Evolutionary conservation across 1,140 invertebrate genomes (phyloP), one percentile per base, ranked within the genome.

Genomic region (Planococcus citri): DNA sequence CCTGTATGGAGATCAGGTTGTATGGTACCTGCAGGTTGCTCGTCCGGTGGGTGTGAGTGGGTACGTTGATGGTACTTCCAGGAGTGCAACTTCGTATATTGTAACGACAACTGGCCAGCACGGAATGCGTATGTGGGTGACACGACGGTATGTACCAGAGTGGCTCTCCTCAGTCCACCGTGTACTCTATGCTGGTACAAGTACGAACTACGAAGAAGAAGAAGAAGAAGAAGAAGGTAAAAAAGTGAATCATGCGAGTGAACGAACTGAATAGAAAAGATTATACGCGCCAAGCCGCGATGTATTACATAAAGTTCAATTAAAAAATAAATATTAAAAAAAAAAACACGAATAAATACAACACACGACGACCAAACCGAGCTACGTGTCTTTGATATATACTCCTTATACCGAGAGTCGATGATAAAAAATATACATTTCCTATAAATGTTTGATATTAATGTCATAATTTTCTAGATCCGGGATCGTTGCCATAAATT

Each of bases 291-390:
- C 12, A 3, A 9, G n/a, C 17, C 6, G 2, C 20, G 60, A 64
- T 64, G 60, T 64, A 64, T 64, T 64, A 64, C 60, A 25, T 64
- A 64, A 64, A 64, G 60, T 64, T 64, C 60, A 64, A 64, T 64
- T 64, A 17, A 27, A 64, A 64, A 64, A 25, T 25, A 27, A 64
- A 27, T n/a, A n/a, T n/a, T n/a, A n/a, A n/a, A n/a, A n/a, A n/a
- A n/a, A n/a, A n/a, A n/a, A n/a, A n/a, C n/a, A n/a, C n/a, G n/a
- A n/a, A n/a, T n/a, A n/a, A n/a, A n/a, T n/a, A n/a, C n/a, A n/a
- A n/a, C n/a, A n/a, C n/a, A n/a, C n/a, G n/a, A n/a, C n/a, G 20
- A 25, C 10, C 9, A 22, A 64, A 64, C 25, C 25, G 22, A 64
- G 21, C 14, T 64, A 27, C 25, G 60, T 27, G 60, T 64, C 21